A percentile compares a stretch with the other conserved stretches of the same genome.
Conservation (phyloP, 2,113 vertebrate genomes). For the Microtus pennsylvanicus region DNA sequence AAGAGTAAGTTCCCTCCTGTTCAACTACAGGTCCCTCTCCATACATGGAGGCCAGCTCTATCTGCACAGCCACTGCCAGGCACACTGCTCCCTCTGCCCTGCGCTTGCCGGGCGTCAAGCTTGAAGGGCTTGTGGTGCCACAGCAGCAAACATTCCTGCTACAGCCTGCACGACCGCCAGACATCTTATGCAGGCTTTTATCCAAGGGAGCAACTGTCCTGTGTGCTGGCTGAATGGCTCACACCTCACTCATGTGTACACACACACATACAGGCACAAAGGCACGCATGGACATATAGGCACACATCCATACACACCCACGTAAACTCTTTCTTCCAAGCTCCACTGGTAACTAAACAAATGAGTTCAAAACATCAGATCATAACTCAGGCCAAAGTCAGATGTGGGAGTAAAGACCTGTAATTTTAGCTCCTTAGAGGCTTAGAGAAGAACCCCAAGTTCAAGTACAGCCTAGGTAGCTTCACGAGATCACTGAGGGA, state of each 20-base stretch:
- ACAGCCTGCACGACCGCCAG: neutral
- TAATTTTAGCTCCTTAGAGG: neutral
- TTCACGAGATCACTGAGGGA: neutral
- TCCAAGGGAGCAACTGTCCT: neutral
- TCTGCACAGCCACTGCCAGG: neutral
- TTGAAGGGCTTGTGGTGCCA: neutral
- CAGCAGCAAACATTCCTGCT: neutral
- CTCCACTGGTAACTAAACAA: neutral
- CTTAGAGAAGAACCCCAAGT: neutral
- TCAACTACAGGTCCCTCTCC: neutral
- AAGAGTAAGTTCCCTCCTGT: neutral
- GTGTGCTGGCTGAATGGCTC: neutral
- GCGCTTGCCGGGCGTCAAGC: neutral
- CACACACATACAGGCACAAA: neutral
- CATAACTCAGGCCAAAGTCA: neutral
- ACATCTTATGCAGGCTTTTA: neutral
- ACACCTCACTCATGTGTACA: neutral
- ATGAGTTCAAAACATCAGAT: neutral
- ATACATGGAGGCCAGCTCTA: neutral
- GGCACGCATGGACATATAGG: rapidly evolving
- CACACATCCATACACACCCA: neutral
- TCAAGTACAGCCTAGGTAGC: neutral
- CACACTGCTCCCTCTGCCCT: no score
- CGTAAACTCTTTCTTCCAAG: neutral
- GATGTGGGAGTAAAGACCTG: neutral